phyloP scores from a whole-genome alignment of 37 sponge, comb jelly and placozoan species.

The Bolinopsis microptera region DNA sequence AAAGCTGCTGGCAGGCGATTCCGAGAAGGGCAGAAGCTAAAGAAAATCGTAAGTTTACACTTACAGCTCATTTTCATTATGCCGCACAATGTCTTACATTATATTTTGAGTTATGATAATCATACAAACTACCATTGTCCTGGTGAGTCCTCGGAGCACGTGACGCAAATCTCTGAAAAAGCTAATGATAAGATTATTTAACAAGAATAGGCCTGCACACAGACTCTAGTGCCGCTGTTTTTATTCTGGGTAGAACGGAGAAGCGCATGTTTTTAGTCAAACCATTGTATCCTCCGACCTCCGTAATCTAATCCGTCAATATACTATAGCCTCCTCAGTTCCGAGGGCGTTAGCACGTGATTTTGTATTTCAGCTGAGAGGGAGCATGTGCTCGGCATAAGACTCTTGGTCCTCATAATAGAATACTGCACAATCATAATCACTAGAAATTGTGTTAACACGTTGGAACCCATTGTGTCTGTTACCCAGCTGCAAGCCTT shows the following conservation, averaged over 20 bases:
- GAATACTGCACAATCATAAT: neutral
- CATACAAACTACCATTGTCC: too few species aligned
- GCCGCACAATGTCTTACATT: neutral
- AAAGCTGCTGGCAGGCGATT: slow-evolving; percentile 50
- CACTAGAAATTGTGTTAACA: neutral
- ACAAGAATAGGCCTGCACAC: neutral
- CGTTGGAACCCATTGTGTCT: neutral
- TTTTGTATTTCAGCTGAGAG: neutral
- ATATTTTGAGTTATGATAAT: too few species aligned
- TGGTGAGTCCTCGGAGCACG: neutral
- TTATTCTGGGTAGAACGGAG: neutral
- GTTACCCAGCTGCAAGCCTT: neutral
- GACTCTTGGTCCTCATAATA: neutral
- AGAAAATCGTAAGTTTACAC: slow-evolving; percentile 56
- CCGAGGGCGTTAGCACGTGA: neutral
- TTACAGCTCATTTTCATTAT: too few species aligned
- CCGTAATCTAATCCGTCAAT: neutral
- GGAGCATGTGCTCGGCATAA: neutral
- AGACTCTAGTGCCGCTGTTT: neutral
- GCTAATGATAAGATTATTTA: neutral
- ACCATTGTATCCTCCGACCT: neutral
- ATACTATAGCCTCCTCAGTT: neutral
- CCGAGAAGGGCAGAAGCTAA: slow-evolving; percentile 56
- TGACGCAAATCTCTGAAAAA: neutral
- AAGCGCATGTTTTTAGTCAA: neutral